phyloP scores from a whole-genome alignment of 2,888 invertebrate species.

The Caenorhabditis japonica region DNA sequence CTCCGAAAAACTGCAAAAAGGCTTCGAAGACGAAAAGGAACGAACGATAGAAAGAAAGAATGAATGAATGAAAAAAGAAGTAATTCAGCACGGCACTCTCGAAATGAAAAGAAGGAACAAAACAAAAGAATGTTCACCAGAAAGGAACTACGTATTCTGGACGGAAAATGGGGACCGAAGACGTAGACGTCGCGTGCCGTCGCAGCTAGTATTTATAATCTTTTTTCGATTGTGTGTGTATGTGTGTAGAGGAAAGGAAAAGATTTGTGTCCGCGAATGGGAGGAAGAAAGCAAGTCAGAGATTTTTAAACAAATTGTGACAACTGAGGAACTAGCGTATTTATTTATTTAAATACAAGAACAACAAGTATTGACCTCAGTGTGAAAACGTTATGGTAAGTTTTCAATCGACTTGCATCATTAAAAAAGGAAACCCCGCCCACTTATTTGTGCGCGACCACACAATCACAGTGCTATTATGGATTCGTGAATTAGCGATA shows the following conservation, averaged over 20 bases:
- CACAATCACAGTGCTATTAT: too few species aligned
- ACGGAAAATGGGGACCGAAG: slow-evolving; percentile 5
- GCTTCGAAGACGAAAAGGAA: not conserved
- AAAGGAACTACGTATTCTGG: slow-evolving; percentile 4
- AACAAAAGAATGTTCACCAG: slow-evolving; percentile 18
- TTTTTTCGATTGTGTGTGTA: slow-evolving; percentile 34
- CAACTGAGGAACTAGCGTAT: slow-evolving; percentile 9
- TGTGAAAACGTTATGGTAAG: slow-evolving; percentile 9
- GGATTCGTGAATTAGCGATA: too few species aligned
- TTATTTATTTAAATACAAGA: not conserved
- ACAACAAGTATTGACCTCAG: too few species aligned
- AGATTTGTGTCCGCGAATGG: slow-evolving; percentile 7
- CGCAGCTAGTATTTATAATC: slow-evolving; percentile 50
- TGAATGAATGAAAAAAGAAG: too few species aligned
- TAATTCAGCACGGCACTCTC: slow-evolving; percentile 2
- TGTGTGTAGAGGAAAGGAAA: slow-evolving; percentile 19
- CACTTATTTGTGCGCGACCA: too few species aligned
- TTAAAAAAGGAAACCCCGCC: too few species aligned
- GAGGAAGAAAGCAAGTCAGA: slow-evolving; percentile 3
- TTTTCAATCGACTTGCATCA: too few species aligned
- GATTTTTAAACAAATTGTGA: slow-evolving; percentile 41
- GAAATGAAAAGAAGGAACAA: not conserved
- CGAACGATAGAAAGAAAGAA: not conserved
- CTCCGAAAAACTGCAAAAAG: slow-evolving; percentile 21
- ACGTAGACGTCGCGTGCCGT: slow-evolving; percentile 29